phyloP scores from a whole-genome alignment of 2,797 vertebrate species.

The Cichlasoma orientale region DNA sequence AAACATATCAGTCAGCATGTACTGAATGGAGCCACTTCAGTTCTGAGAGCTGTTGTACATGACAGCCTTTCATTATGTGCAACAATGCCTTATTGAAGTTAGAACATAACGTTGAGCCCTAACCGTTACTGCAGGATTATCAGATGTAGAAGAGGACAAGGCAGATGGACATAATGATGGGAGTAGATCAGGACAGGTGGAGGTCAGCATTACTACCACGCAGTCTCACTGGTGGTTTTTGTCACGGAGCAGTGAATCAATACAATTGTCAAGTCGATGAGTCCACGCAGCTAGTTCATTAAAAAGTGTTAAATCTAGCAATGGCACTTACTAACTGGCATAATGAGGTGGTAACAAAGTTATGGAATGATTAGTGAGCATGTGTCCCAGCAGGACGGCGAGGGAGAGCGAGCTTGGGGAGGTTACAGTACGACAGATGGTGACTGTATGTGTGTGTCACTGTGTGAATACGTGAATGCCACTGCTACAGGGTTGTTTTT shows the following conservation, averaged over 20 bases:
- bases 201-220: constrained; percentile 52
- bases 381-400: constrained; percentile 66
- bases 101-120: constrained; percentile 12
- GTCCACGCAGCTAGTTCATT: constrained; percentile 44
- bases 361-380: constrained; percentile 75
- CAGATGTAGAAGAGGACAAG: constrained; percentile 39
- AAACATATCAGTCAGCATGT: constrained; percentile 52
- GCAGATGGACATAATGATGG: constrained; percentile 66
- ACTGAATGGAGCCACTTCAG: constrained; percentile 11
- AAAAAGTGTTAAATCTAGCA: constrained; percentile 57
- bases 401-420: constrained; percentile 65
- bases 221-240: constrained; percentile 38
- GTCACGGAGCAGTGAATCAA: constrained; percentile 59
- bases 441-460: constrained; percentile 61
- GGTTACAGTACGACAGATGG: constrained; percentile 78
- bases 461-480: constrained; percentile 66
- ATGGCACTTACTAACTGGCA: constrained; percentile 52
- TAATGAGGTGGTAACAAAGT: constrained; percentile 78
- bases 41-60: constrained; percentile 28
- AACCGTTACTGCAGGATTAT: constrained; percentile 9
- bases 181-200: constrained; percentile 62
- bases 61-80: constrained; percentile 26
- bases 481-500: constrained; percentile 56
- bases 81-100: constrained; percentile 14
- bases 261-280: constrained; percentile 54